Evolutionary conservation across 2,888 invertebrate species (phyloP), one percentile per base, ranked within the genome.

Genomic region (Pycnomerus fuliginosus): DNA sequence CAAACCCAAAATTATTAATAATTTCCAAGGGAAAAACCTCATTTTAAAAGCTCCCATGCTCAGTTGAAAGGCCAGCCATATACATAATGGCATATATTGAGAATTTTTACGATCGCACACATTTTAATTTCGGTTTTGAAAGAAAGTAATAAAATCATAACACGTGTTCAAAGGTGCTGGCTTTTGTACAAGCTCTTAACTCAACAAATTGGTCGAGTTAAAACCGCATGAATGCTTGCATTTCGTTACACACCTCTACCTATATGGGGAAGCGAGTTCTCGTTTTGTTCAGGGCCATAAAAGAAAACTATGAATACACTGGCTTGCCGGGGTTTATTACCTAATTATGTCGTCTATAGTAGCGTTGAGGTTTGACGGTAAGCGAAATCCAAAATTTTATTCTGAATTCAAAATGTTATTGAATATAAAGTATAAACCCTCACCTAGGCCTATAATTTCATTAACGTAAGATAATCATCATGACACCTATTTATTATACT

Each of bases 261-360:
- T 20, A 7, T 20, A 7, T 20, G 4, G 20, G 20, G 20, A 20
- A 20, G 20, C 20, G 5, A 7, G 5, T 20, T 20, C 7, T 20
- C 5, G 8, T 20, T 20, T 20, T 20, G 20, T 20, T 20, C 20
- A 20, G 20, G 20, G 8, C 41, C 47, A 30, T 43, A 53, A 53
- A 52, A 47, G 44, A 50, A n/a, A n/a, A 55, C 55, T 52, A 55
- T 55, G 55, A 55, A 55, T 55, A 55, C 50, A 50, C 50, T n/a
- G n/a, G n/a, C n/a, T n/a, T 55, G 47, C 10, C 50, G 48, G 5
- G 4, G 22, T 55, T 55, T 55, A 55, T 49, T 52, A 44, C 53
- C 55, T 55, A 52, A 55, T 55, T 55, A 55, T 53, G 55, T 51
- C 55, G 20, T 20, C 20, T 20, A 7, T 20, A 20, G 8, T 5